Conservation (phyloP, 1,140 invertebrate species). For the Drosophila quadrilineata region DNA sequence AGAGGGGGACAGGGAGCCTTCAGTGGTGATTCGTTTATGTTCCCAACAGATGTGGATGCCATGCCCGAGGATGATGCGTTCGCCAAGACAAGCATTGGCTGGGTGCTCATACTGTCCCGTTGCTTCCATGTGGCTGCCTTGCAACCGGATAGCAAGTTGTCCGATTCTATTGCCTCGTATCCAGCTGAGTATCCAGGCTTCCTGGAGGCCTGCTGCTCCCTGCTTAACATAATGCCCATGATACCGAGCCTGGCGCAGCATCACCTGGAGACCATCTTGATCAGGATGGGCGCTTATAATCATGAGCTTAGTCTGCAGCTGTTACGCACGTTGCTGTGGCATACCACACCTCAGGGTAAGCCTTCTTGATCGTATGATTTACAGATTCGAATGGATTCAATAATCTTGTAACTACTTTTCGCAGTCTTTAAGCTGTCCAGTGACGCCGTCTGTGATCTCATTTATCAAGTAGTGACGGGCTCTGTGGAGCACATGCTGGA, state of each 20-base stretch:
- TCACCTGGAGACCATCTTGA: conserved; percentile 85
- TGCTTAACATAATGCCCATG: conserved; percentile 87
- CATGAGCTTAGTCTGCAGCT: conserved; percentile 84
- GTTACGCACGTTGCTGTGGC: conserved; percentile 84
- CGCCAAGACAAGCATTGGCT: conserved; percentile 79
- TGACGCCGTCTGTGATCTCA: conserved; percentile 90
- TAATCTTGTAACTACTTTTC: background rate
- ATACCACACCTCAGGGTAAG: conserved; percentile 80
- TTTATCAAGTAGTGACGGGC: conserved; percentile 88
- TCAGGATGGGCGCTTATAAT: conserved; percentile 85
- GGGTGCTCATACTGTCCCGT: conserved; percentile 73
- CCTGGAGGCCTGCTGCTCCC: conserved; percentile 87
- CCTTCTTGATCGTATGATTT: background rate
- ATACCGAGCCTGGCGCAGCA: conserved; percentile 84
- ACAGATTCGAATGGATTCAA: background rate
- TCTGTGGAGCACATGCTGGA: conserved; percentile 82
- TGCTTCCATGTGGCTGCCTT: conserved; percentile 73
- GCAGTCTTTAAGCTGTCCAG: conserved; percentile 76
- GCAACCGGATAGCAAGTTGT: conserved; percentile 80
- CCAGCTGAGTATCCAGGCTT: conserved; percentile 86
- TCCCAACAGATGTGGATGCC: conserved; percentile 47
- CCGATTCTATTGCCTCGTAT: conserved; percentile 83
- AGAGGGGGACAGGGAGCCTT: conserved; percentile 40
- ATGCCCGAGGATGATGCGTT: conserved; percentile 76
- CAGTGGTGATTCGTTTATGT: conserved; percentile 46